Percentiles rank a stretch among this genome's conserved stretches.
Conservation (phyloP, 2,113 vertebrate genomes). For the Phycodurus eques region DNA sequence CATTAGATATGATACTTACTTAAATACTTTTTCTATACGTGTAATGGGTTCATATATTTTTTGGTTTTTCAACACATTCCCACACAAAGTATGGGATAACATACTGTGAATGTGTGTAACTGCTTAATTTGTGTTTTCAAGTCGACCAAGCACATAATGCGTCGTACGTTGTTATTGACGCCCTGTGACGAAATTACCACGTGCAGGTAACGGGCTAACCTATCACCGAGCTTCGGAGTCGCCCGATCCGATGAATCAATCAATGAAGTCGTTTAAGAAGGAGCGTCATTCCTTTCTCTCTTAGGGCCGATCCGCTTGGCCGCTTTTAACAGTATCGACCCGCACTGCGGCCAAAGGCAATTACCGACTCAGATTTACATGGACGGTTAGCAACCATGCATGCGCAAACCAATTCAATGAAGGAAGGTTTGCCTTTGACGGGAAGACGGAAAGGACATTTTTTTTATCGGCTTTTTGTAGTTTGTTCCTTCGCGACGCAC, state of each 20-base stretch:
- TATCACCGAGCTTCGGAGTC: constrained; percentile 50
- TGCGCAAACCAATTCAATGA: constrained; percentile 84
- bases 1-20: too few species aligned
- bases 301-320: constrained; percentile 19
- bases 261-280: constrained; percentile 57
- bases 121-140: constrained; percentile 67
- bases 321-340: constrained; percentile 87
- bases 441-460: constrained; percentile 11
- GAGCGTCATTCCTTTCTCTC: constrained; percentile 56
- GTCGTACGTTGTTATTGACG: constrained; percentile 65
- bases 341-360: constrained; percentile 81
- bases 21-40: too few species aligned
- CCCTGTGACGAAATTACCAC: constrained; percentile 60
- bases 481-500: not conserved
- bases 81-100: not conserved
- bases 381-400: constrained; percentile 84
- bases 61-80: not conserved
- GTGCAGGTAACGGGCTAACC: constrained; percentile 36
- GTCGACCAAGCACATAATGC: constrained; percentile 65
- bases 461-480: not conserved
- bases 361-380: constrained; percentile 90
- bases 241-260: constrained; percentile 54
- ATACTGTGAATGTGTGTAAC: constrained; percentile 32
- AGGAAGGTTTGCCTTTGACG: constrained; percentile 78
- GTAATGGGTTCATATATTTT: too few species aligned